A percentile compares a stretch with the other conserved stretches of the same genome.
Evolutionary conservation across 1,140 invertebrate genomes (phyloP).

Genomic region (Drosophila miranda): DNA sequence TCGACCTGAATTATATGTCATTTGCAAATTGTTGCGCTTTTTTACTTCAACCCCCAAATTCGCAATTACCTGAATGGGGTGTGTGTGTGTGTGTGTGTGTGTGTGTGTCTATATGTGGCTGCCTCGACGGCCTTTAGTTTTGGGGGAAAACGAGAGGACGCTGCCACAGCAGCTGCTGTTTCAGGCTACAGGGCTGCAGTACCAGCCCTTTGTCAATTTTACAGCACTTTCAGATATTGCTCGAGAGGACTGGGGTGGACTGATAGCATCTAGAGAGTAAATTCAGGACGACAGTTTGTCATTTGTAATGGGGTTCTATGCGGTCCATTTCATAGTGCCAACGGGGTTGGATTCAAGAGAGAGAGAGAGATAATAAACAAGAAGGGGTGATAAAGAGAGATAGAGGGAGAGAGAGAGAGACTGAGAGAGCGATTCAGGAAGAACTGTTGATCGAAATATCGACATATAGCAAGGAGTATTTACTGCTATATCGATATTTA

Average conservation of each 20-base stretch:
- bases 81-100: conserved; percentile 20
- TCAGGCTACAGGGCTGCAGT: conserved; percentile 1
- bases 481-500: too few species aligned
- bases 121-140: conserved; percentile 16
- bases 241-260: conserved; percentile 42
- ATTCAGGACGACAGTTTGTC: conserved; percentile 40
- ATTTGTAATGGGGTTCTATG: conserved; percentile 40
- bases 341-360: conserved; percentile 35
- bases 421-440: conserved; percentile 12
- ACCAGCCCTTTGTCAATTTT: conserved; percentile 47
- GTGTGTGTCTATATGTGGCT: conserved; percentile 29
- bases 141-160: conserved; percentile 39
- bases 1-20: conserved; percentile 19
- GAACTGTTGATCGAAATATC: neutral
- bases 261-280: conserved; percentile 23
- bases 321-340: conserved; percentile 27
- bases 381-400: conserved; percentile 12
- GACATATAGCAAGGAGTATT: too few species aligned
- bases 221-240: conserved; percentile 41
- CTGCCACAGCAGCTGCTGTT: conserved; percentile 16
- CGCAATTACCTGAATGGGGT: conserved; percentile 43
- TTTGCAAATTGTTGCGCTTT: conserved; percentile 26
- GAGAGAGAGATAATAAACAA: conserved; percentile 41
- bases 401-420: conserved; percentile 8
- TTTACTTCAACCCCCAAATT: conserved; percentile 34